These are phyloP conservation scores for Drosophila pallidifrons DNA, from an alignment of 1,140 invertebrate genomes.

Conservation along the genomic window DNA sequence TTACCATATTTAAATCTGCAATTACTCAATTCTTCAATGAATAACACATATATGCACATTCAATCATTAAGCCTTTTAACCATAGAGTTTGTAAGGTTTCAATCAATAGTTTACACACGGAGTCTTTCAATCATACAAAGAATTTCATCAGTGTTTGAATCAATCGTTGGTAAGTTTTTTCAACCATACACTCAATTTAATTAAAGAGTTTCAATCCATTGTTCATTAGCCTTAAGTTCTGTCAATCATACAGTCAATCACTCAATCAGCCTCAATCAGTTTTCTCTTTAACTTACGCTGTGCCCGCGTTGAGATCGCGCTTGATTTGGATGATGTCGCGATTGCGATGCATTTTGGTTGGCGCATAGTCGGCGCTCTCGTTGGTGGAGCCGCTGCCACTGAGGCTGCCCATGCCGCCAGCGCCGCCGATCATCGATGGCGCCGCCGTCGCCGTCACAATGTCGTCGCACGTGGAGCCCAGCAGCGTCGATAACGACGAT, in stretches of 20 bases:
- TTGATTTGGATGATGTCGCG: constrained; percentile 83
- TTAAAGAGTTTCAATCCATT: too few species aligned
- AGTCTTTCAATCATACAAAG: too few species aligned
- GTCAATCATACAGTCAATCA: neutral
- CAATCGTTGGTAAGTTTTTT: too few species aligned
- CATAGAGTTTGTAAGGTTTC: too few species aligned
- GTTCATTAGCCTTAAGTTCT: neutral
- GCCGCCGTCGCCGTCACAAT: constrained; percentile 74
- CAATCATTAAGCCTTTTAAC: too few species aligned
- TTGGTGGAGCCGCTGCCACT: constrained; percentile 67
- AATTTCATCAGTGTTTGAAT: too few species aligned
- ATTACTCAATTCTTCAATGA: too few species aligned
- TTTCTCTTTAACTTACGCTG: constrained; percentile 68
- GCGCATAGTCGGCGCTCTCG: constrained; percentile 72
- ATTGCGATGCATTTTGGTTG: constrained; percentile 83
- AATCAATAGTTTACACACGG: too few species aligned
- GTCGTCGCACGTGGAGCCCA: constrained; percentile 77
- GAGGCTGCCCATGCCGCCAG: constrained; percentile 42
- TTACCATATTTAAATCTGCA: too few species aligned
- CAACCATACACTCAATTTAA: too few species aligned
- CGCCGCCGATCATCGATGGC: constrained; percentile 65
- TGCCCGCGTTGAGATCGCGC: constrained; percentile 75
- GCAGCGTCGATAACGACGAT: constrained; percentile 66
- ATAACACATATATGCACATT: too few species aligned
- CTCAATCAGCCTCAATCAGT: too few species aligned